Conservation (phyloP, 2,113 vertebrate genomes). For the Bettongia penicillata region DNA sequence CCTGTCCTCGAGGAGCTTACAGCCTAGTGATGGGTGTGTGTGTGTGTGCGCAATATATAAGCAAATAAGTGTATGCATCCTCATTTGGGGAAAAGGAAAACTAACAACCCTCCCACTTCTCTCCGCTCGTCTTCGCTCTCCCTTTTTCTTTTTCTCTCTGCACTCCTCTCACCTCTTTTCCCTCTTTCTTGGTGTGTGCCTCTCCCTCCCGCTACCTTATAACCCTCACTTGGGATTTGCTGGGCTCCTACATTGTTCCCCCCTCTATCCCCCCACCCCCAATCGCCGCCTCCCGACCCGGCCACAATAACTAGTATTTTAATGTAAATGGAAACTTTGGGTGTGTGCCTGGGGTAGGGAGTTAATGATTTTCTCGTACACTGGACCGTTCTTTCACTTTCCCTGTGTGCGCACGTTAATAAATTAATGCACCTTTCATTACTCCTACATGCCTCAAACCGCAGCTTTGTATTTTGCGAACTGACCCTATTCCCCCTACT, state of each 20-base stretch:
- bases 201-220: background rate
- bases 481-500: slow-evolving; percentile 77
- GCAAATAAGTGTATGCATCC: background rate
- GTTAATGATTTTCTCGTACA: slow-evolving; percentile 76
- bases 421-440: slow-evolving; percentile 75
- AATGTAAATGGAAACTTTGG: slow-evolving; percentile 76
- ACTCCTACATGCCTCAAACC: slow-evolving; percentile 70
- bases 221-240: background rate
- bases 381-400: slow-evolving; percentile 60
- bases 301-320: slow-evolving; percentile 64
- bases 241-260: background rate
- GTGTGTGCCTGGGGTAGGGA: slow-evolving; percentile 78
- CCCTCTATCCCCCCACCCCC: background rate
- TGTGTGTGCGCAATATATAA: background rate
- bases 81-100: background rate
- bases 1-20: background rate
- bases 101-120: background rate
- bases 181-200: background rate
- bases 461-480: slow-evolving; percentile 76
- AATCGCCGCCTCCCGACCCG: background rate
- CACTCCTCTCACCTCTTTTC: background rate
- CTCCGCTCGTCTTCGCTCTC: background rate
- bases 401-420: slow-evolving; percentile 60
- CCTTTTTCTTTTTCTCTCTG: background rate
- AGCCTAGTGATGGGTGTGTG: background rate